Evolutionary conservation across 2,113 vertebrate species (phyloP), one percentile per base, ranked within the genome.

Genomic region (Tragelaphus imberbis): DNA sequence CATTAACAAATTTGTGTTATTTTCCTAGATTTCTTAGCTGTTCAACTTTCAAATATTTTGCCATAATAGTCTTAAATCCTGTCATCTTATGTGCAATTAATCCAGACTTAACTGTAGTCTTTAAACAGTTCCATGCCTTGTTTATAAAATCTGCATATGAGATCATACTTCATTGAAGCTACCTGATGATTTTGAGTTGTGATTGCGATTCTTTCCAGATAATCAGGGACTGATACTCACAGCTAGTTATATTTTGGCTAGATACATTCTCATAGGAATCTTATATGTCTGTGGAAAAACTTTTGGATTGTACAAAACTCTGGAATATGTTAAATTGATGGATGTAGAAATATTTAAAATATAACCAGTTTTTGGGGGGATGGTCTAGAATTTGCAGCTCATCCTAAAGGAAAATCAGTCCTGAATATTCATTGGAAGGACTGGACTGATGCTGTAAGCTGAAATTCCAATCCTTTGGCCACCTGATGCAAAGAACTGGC

Each of bases 1-100:
- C 81, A 95, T 96, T 96, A 96, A n/a, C 44, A 80, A 68, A 23
- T 89, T 88, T 86, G 92, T 95, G 65, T 91, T 96, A 92, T 85
- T 77, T 87, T 53, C 44, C 33, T 95, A 33, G n/a, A 84, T 77
- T 93, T 96, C 59, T 27, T 94, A 53, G 80, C 84, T 53, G 44
- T 90, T 81, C 25, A 79, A 30, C n/a, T 96, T 95, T 88, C 61
- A 94, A 4, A 95, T 95, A 61, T 94, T 96, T 93, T 98, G 53
- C 65, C 91, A 1, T 94, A 88, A 93, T 88, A 95, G 61, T 53
- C 30, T 86, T 96, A 89, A 89, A 95, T 97, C 49, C 30, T 91
- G 88, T 84, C 36, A 80, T 94, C 56, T 84, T 88, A 63, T 53
- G 53, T 94, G 85, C 79, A 95, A 21, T 95, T 98, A 94, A 97